A percentile compares a stretch with the other conserved stretches of the same genome.
phyloP scores from a whole-genome alignment of 64 coral and sea anemone genomes.

The Pocillopora damicornis region DNA sequence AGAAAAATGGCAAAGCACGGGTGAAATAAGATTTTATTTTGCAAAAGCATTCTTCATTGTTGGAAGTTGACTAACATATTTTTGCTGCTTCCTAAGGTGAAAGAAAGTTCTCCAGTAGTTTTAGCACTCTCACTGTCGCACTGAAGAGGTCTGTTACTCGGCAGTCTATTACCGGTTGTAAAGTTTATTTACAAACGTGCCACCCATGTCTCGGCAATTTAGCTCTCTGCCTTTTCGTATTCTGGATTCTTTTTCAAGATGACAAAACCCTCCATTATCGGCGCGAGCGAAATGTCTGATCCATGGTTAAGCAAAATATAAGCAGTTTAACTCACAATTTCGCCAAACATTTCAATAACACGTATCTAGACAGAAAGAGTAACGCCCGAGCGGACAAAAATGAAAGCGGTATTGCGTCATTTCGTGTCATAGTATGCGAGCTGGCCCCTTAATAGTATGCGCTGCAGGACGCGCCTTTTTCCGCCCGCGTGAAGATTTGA shows the following conservation, averaged over 20 bases:
- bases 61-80: neutral
- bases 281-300: conserved; percentile 84
- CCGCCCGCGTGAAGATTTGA: no score
- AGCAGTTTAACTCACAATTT: neutral
- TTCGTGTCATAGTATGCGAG: no score
- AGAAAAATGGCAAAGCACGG: neutral
- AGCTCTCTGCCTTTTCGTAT: conserved; percentile 67
- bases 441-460: no score
- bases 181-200: conserved; percentile 22
- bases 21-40: neutral
- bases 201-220: neutral
- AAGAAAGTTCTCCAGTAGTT: neutral
- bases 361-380: no score
- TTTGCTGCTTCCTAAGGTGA: neutral
- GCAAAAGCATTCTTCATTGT: neutral
- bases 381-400: no score
- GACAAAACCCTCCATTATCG: conserved; percentile 98
- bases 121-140: neutral
- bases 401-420: no score
- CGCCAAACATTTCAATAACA: no score
- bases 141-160: neutral
- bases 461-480: no score
- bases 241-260: conserved; percentile 97
- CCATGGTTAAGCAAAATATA: conserved; percentile 32
- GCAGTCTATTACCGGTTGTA: neutral